phyloP scores from a whole-genome alignment of 2,797 vertebrate species.

The Sandelia bainsii region DNA sequence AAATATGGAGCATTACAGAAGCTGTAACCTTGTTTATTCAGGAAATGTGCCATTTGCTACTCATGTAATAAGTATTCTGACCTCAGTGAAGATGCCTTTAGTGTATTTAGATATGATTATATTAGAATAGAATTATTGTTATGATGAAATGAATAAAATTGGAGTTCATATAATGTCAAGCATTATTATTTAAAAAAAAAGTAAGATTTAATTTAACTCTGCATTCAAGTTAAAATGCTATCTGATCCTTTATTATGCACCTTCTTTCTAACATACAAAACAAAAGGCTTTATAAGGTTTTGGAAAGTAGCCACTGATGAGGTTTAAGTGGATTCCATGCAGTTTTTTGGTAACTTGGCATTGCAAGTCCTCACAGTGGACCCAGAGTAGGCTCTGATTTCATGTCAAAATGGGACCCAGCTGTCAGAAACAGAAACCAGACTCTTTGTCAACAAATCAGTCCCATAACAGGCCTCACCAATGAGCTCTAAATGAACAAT shows the following conservation, averaged over 20 bases:
- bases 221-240: too few relatives aligned
- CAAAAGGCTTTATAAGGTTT: slow-evolving; percentile 12
- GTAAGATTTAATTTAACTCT: too few relatives aligned
- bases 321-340: slow-evolving; percentile 66
- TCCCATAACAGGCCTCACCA: slow-evolving; percentile 11
- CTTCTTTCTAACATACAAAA: slow-evolving; percentile 4
- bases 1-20: slow-evolving; percentile 44
- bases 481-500: slow-evolving; percentile 25
- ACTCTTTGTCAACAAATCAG: slow-evolving; percentile 53
- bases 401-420: slow-evolving; percentile 69
- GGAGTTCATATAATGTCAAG: slow-evolving; percentile 16
- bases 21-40: slow-evolving; percentile 45
- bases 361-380: slow-evolving; percentile 47
- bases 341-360: slow-evolving; percentile 72
- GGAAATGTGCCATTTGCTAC: slow-evolving; percentile 34
- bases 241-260: slow-evolving; percentile 1
- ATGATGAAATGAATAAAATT: slow-evolving; percentile 20
- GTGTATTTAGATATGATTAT: slow-evolving; percentile 30
- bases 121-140: slow-evolving; percentile 11
- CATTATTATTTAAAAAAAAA: not conserved
- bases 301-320: slow-evolving; percentile 46
- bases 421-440: slow-evolving; percentile 63
- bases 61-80: slow-evolving; percentile 7
- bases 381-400: slow-evolving; percentile 68
- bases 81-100: slow-evolving; percentile 21